A percentile compares a stretch with the other conserved stretches of the same genome.
Evolutionary conservation across 2,888 invertebrate genomes (phyloP).

Genomic region (Drosophila neutralis): DNA sequence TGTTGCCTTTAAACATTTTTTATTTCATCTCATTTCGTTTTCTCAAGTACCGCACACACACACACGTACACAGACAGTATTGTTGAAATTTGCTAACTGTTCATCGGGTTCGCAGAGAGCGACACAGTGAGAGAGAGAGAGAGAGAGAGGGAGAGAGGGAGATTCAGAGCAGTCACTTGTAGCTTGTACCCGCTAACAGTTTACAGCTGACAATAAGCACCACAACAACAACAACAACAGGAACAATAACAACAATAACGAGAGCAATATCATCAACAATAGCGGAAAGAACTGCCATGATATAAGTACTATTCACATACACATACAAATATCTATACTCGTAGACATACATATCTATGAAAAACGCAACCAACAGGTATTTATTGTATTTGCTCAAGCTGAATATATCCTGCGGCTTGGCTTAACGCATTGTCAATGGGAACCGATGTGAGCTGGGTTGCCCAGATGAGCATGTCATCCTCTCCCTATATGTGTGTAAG

Average conservation of each 20-base stretch:
- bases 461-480: slow-evolving; percentile 20
- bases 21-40: slow-evolving; percentile 63
- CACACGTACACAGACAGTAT: slow-evolving; percentile 16
- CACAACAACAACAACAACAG: slow-evolving; percentile 26
- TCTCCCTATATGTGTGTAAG: not conserved
- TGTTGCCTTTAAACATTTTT: slow-evolving; percentile 43
- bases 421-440: slow-evolving; percentile 74
- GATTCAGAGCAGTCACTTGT: slow-evolving; percentile 57
- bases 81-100: slow-evolving; percentile 51
- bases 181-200: slow-evolving; percentile 57
- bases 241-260: slow-evolving; percentile 9
- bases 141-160: not conserved
- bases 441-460: slow-evolving; percentile 45
- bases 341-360: slow-evolving; percentile 27
- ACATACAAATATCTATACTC: slow-evolving; percentile 14
- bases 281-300: slow-evolving; percentile 54
- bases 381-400: slow-evolving; percentile 77
- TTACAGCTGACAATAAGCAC: slow-evolving; percentile 57
- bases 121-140: not conserved
- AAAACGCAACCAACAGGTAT: slow-evolving; percentile 72
- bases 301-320: slow-evolving; percentile 43
- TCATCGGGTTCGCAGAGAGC: slow-evolving; percentile 28
- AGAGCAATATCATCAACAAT: slow-evolving; percentile 64
- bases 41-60: slow-evolving; percentile 62
- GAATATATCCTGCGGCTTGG: slow-evolving; percentile 79